Evolutionary conservation across 2,888 invertebrate species (phyloP), one percentile per base, ranked within the genome.

Genomic region (Enchytraeus crypticus): DNA sequence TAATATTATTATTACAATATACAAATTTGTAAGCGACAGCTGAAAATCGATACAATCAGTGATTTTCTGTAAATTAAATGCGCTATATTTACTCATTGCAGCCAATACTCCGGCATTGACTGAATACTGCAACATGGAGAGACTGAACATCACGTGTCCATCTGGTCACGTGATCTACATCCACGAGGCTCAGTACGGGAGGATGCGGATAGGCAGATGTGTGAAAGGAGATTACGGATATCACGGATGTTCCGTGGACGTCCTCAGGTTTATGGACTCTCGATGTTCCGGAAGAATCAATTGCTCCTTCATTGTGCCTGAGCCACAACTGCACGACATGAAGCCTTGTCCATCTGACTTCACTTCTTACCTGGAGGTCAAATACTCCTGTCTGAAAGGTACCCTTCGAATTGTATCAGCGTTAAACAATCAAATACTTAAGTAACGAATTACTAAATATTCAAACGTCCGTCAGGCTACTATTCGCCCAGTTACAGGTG

Each of bases 71-170:
- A n/a, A n/a, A n/a, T n/a, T n/a, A n/a, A n/a, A n/a, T n/a, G n/a
- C n/a, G n/a, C n/a, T n/a, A n/a, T n/a, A n/a, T n/a, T n/a, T n/a
- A n/a, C n/a, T n/a, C n/a, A n/a, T n/a, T n/a, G n/a, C n/a, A n/a
- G n/a, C n/a, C n/a, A n/a, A n/a, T n/a, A n/a, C n/a, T n/a, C n/a
- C n/a, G n/a, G n/a, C n/a, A n/a, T n/a, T n/a, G n/a, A n/a, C n/a
- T n/a, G 61, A 64, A 21, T 64, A 57, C 53, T 64, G 64, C 64
- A 64, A 64, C 59, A 64, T 64, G 64, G 64, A 64, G 38, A 30
- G 45, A 5, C 57, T 64, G 46, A 64, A 64, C 57, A 56, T 56
- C 46, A 61, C 61, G 21, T 64, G 64, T 53, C 58, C 38, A 5
- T 23, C 46, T 3, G 30, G 61, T 32, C 58, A 64, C 43, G 55